A percentile compares a stretch with the other conserved stretches of the same genome.
These are phyloP conservation scores for Ennomos quercinarius DNA, from an alignment of 2,888 invertebrate genomes.

Conservation along the genomic window DNA sequence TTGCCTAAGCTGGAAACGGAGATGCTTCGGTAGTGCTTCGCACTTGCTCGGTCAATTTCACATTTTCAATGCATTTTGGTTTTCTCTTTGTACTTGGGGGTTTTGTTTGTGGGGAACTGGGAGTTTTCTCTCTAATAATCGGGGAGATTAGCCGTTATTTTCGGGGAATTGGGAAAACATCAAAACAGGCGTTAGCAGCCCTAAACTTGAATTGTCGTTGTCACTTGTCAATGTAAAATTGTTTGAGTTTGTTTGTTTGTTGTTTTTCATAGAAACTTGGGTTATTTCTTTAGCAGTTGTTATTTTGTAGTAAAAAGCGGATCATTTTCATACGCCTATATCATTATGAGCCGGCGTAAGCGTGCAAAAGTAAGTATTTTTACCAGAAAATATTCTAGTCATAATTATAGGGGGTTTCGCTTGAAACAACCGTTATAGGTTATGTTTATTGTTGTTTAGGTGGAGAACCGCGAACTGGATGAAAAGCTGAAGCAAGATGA, in stretches of 20 bases:
- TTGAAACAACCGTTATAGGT: conserved; percentile 70
- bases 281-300: not conserved
- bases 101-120: too few species aligned
- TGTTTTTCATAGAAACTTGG: not conserved
- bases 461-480: conserved; percentile 86
- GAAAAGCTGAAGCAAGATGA: conserved; percentile 88
- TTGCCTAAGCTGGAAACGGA: not conserved
- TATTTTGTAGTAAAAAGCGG: not conserved
- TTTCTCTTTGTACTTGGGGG: conserved; percentile 34
- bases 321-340: conserved; percentile 13
- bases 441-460: conserved; percentile 84
- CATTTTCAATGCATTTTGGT: conserved; percentile 25
- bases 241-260: too few species aligned
- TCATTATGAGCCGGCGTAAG: conserved; percentile 84
- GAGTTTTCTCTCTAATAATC: too few species aligned
- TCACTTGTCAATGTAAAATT: too few species aligned
- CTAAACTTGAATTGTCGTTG: too few species aligned
- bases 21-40: too few species aligned
- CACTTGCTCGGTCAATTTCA: too few species aligned
- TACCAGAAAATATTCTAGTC: not conserved
- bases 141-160: too few species aligned
- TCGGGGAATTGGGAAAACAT: too few species aligned
- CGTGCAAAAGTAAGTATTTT: conserved; percentile 75
- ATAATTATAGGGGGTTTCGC: conserved; percentile 37
- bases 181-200: too few species aligned